Evolutionary conservation across 2,888 invertebrate species (phyloP), one percentile per base, ranked within the genome.

Genomic region (Cataglyphis altisquamis): DNA sequence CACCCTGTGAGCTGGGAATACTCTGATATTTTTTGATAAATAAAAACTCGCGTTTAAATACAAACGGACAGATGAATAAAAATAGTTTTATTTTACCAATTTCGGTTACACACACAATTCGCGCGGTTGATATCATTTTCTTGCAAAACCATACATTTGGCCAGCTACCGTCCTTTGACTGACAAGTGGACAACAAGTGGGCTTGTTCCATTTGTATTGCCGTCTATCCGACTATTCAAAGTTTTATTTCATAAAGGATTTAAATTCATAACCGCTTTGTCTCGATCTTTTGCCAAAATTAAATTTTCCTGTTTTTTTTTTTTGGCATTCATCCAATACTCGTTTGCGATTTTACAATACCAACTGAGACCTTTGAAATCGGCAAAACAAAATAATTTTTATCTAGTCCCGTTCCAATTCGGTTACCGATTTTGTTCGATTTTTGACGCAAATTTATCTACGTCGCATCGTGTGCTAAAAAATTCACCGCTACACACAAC

Each of bases 171-270:
- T 60, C 72, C 60, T 80, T 80, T 70, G 60, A 80, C 60, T 60
- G 78, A 78, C 78, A 78, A 78, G 78, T 78, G 41, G 36, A 60
- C 60, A 80, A 80, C 41, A 45, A 45, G 41, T 45, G 15, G 41
- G 62, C 72, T 80, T 52, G 48, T 68, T 80, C 72, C 72, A 72
- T 80, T 80, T 80, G 36, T 72, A 72, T 48, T 62, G 78, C 45
- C 41, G 18, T 45, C 8, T 18, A 41, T 60, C 10, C 21, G 57
- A 3, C 45, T 68, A 10, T 41, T 36, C 32, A n/a, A 72, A n/a
- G 12, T 80, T 80, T 80, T 45, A 70, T 80, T 80, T 62, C n/a
- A 70, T 60, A 32, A 60, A 36, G 45, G 6, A 72, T 80, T 72
- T 60, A 62, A 80, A 72, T 80, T 60, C 60, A 62, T 36, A 45